Conservation (phyloP, 2,888 invertebrate species). For the Tenodera sinensis region DNA sequence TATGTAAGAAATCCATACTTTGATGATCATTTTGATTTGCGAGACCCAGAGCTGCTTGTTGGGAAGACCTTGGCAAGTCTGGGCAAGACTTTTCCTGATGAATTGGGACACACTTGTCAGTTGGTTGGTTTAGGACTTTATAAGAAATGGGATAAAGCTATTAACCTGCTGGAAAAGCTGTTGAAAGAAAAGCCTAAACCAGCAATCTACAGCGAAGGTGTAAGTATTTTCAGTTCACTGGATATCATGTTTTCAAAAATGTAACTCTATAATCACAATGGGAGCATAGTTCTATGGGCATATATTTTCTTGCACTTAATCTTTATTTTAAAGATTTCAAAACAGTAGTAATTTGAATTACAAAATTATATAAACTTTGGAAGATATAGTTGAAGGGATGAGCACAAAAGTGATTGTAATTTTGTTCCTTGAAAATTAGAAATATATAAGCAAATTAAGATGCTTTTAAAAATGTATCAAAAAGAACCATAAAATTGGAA, state of each 20-base stretch:
- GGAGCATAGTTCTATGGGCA: too few relatives aligned
- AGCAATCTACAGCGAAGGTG: conserved; percentile 46
- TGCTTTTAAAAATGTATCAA: too few relatives aligned
- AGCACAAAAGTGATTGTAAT: too few relatives aligned
- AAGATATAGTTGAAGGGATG: too few relatives aligned
- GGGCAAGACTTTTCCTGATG: conserved; percentile 49
- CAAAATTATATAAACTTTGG: too few relatives aligned
- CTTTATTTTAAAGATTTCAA: too few relatives aligned
- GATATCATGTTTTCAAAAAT: too few relatives aligned
- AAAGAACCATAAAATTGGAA: too few relatives aligned
- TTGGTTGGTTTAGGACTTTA: conserved; percentile 65
- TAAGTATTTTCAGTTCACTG: conserved; percentile 26
- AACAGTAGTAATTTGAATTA: too few relatives aligned
- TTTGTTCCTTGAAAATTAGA: not conserved
- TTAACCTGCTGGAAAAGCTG: conserved; percentile 37
- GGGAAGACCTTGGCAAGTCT: conserved; percentile 79
- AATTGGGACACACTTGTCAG: conserved; percentile 54
- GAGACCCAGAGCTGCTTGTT: conserved; percentile 63
- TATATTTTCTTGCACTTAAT: too few relatives aligned
- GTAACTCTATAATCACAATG: too few relatives aligned
- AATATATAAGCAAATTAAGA: not conserved
- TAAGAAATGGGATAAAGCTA: conserved; percentile 60
- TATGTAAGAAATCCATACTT: conserved; percentile 78
- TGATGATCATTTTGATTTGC: conserved; percentile 88
- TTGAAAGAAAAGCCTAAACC: conserved; percentile 35